Evolutionary conservation across 2,113 vertebrate genomes (phyloP), one percentile per base, ranked within the genome.

Genomic region (Telmatochromis sp.): DNA sequence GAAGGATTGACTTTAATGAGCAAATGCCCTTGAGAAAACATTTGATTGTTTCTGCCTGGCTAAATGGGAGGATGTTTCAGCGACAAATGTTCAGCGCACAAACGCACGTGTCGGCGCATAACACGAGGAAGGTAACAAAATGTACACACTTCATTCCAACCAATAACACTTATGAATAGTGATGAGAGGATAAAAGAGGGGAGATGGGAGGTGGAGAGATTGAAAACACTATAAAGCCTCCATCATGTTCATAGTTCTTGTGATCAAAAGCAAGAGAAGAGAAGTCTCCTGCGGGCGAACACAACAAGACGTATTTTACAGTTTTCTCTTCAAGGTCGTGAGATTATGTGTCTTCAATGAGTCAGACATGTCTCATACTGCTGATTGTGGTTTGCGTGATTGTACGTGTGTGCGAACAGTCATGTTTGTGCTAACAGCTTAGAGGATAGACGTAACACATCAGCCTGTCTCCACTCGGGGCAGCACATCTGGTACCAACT

Each of bases 401-500:
- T 65, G 60, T 65, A 83, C 42, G 51, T 84, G 42, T 80, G 23
- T 51, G 33, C 4, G 5, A 5, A 3, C 19, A 31, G 23, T 47
- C 47, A 37, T 88, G 65, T 89, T 82, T 57, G n/a, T 57, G 79
- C 42, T 53, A 81, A 87, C 42, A 91, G 86, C 86, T 90, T 78
- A 13, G 54, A 84, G 87, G 86, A 84, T 26, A 71, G 81, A 90
- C 6, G 26, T 86, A 79, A 83, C 79, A 60, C 81, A 19, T 85
- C 75, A 88, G 80, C 85, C 85, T 45, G 81, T 87, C 80, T 80
- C 85, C 21, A 83, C 87, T 73, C 9, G 1, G 79, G 63, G 89
- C 53, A n/a, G 53, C 90, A 89, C 90, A 92, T 83, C 92, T 95
- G 95, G 92, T 89, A 89, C 88, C 87, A 86, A 71, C 85, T 88